phyloP scores from a whole-genome alignment of 2,888 invertebrate genomes.

The Galerucella nymphaeae region DNA sequence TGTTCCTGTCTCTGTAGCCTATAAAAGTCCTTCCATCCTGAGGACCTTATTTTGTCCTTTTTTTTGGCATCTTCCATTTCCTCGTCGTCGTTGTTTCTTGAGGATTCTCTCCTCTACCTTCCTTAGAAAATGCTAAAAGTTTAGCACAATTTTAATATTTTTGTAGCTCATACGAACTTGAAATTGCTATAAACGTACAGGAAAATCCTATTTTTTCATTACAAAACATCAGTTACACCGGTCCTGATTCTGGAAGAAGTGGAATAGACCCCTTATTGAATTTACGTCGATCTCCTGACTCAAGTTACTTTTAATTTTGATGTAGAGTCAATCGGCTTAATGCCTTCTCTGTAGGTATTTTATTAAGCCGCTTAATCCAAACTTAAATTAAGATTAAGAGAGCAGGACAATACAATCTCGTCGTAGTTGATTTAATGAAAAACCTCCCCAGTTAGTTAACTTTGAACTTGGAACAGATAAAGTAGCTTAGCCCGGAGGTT shows the following conservation, averaged over 20 bases:
- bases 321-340: slow-evolving; percentile 44
- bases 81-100: too few species aligned
- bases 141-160: too few species aligned
- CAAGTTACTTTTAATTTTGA: slow-evolving; percentile 42
- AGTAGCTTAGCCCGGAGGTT: slow-evolving; percentile 7
- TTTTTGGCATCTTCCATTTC: too few species aligned
- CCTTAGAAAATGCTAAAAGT: too few species aligned
- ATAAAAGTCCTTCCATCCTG: too few species aligned
- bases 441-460: slow-evolving; percentile 27
- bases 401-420: slow-evolving; percentile 22
- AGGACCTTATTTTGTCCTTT: too few species aligned
- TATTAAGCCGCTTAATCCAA: slow-evolving; percentile 28
- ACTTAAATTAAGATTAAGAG: slow-evolving; percentile 34
- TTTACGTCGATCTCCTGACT: slow-evolving; percentile 24
- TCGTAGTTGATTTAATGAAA: slow-evolving; percentile 21
- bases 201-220: background rate
- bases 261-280: background rate
- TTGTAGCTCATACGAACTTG: too few species aligned
- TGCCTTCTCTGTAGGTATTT: slow-evolving; percentile 32
- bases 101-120: too few species aligned
- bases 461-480: slow-evolving; percentile 31
- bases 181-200: too few species aligned
- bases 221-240: background rate
- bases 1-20: too few species aligned
- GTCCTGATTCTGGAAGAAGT: background rate